Evolutionary conservation across 2,888 invertebrate species (phyloP).

Genomic region (Cephus runcator): DNA sequence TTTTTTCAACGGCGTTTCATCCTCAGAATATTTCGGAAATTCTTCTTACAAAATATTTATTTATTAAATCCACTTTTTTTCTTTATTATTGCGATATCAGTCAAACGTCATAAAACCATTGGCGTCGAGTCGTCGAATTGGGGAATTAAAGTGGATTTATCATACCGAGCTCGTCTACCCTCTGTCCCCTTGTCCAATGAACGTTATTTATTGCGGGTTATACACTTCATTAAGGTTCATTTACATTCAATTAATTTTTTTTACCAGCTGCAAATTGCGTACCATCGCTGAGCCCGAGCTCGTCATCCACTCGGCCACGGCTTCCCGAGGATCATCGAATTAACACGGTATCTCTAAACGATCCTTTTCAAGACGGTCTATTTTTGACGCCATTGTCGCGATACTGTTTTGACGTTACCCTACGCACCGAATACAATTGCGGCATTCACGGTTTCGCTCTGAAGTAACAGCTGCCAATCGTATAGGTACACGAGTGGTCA

Average conservation of each 20-base stretch:
- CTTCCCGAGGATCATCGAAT: neutral
- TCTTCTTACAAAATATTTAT: neutral
- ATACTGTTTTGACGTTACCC: neutral
- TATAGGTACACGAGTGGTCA: neutral
- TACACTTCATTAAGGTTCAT: neutral
- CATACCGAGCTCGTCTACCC: too few species aligned
- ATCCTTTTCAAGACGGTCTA: neutral
- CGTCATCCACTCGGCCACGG: neutral
- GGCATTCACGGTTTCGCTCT: neutral
- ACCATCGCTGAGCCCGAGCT: neutral
- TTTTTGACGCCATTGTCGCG: neutral
- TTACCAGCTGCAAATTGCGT: neutral
- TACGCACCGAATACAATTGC: neutral
- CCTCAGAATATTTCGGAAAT: neutral
- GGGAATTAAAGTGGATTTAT: neutral
- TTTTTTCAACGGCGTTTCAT: neutral
- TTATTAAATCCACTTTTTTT: neutral
- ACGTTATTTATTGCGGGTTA: neutral
- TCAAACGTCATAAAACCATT: neutral
- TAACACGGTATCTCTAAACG: neutral
- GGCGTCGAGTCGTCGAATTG: neutral
- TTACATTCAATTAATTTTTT: conserved; percentile 5
- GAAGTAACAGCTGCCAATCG: neutral
- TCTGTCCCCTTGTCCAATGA: neutral
- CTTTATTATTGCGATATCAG: neutral